phyloP scores from a whole-genome alignment of 1,140 invertebrate genomes.

The Euglossa dilemma region DNA sequence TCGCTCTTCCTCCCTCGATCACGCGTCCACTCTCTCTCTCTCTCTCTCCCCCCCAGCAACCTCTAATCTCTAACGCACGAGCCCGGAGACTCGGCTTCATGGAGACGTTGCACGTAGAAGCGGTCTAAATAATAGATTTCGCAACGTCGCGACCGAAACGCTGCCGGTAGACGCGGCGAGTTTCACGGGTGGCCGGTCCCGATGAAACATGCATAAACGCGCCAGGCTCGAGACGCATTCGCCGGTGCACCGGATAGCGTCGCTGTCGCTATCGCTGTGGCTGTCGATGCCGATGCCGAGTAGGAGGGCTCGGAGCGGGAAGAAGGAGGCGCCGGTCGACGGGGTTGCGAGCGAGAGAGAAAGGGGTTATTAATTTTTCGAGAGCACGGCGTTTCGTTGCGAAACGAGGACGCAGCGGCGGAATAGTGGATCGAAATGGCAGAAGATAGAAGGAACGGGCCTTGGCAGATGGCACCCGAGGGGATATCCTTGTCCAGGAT shows the following conservation, averaged over 20 bases:
- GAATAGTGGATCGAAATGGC: conserved; percentile 32
- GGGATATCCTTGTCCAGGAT: conserved; percentile 76
- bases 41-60: background rate
- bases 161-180: background rate
- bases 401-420: background rate
- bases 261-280: too few relatives aligned
- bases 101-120: too few relatives aligned
- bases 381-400: conserved; percentile 28
- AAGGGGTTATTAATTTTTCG: conserved; percentile 71
- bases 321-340: background rate
- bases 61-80: too few relatives aligned
- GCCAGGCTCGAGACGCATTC: background rate
- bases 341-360: background rate
- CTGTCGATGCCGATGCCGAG: too few relatives aligned
- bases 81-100: too few relatives aligned
- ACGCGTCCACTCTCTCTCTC: background rate
- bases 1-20: background rate
- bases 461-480: conserved; percentile 77
- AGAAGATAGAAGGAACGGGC: conserved; percentile 68
- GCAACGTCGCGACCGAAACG: background rate
- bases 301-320: background rate
- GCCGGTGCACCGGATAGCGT: too few relatives aligned
- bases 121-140: background rate
- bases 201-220: background rate
- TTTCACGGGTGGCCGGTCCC: background rate